Evolutionary conservation across 1,140 invertebrate genomes (phyloP).

Genomic region (Drosophila insularis): DNA sequence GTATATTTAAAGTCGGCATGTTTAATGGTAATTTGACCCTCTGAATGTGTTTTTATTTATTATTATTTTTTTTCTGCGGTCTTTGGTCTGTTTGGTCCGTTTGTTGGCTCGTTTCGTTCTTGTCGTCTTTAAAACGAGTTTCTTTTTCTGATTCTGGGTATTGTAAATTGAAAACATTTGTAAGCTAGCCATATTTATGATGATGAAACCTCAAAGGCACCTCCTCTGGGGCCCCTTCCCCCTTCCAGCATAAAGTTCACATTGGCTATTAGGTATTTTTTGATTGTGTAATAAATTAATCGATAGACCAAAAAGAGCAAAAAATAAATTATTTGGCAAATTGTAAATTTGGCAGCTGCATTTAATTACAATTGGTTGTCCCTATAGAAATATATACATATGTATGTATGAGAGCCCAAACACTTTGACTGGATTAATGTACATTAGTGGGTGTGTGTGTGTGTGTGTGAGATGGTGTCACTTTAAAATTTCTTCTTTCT

Average conservation of each 20-base stretch:
- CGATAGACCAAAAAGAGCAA: conserved; percentile 38
- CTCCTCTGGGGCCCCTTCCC: no score
- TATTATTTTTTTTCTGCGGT: conserved; percentile 27
- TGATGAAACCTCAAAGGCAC: conserved; percentile 51
- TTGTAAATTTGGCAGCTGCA: conserved; percentile 30
- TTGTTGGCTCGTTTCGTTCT: conserved; percentile 22
- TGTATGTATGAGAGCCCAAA: no score
- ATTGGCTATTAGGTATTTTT: conserved; percentile 28
- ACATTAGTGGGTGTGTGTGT: not conserved
- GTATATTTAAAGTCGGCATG: not conserved
- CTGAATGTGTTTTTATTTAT: conserved; percentile 14
- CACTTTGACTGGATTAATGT: not conserved
- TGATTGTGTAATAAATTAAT: conserved; percentile 62
- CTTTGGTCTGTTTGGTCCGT: conserved; percentile 12
- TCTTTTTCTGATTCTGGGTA: conserved; percentile 33
- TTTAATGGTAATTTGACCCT: not conserved
- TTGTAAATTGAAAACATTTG: conserved; percentile 44
- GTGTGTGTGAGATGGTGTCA: conserved; percentile 48
- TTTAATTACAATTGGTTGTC: conserved; percentile 19
- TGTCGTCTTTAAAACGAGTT: conserved; percentile 40
- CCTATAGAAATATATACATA: conserved; percentile 5
- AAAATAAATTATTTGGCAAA: conserved; percentile 36
- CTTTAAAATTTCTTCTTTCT: conserved; percentile 48
- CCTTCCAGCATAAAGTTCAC: not conserved
- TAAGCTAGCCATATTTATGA: conserved; percentile 71